Percentiles rank a stretch among this genome's conserved stretches.
phyloP scores from a whole-genome alignment of 2,797 vertebrate genomes.

The Lemur catta region DNA sequence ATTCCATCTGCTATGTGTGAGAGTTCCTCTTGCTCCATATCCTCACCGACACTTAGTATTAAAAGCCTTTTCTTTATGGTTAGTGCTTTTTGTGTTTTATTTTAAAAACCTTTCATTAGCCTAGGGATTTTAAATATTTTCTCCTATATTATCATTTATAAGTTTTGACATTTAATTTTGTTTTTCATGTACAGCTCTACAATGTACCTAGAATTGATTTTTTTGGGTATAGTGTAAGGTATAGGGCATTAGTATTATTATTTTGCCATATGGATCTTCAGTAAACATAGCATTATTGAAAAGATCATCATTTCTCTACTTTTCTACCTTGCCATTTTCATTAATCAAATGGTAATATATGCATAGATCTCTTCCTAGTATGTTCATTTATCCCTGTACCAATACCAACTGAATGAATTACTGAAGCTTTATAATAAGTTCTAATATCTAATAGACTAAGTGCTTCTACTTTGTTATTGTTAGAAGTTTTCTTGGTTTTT shows the following conservation, averaged over 20 bases:
- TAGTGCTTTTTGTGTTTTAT: background rate
- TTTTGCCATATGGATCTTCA: background rate
- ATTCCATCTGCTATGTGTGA: background rate
- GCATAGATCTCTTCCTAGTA: background rate
- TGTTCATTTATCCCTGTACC: background rate
- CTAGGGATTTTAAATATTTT: background rate
- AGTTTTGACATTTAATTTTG: background rate
- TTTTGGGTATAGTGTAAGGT: background rate
- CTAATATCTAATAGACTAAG: background rate
- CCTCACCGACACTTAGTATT: background rate
- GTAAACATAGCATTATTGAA: background rate
- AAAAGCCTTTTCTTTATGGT: slow-evolving; percentile 13
- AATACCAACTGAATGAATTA: background rate
- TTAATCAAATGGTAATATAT: background rate
- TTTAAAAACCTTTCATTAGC: background rate
- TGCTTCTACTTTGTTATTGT: background rate
- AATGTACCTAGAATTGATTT: background rate
- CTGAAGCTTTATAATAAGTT: background rate
- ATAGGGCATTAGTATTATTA: background rate
- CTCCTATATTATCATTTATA: background rate
- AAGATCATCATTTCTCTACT: background rate
- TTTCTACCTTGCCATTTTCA: background rate
- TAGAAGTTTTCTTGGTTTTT: background rate
- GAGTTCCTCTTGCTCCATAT: background rate
- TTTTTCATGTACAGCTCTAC: background rate